Conservation (phyloP, 1,140 invertebrate genomes). For the Drosophila subpulchrella region DNA sequence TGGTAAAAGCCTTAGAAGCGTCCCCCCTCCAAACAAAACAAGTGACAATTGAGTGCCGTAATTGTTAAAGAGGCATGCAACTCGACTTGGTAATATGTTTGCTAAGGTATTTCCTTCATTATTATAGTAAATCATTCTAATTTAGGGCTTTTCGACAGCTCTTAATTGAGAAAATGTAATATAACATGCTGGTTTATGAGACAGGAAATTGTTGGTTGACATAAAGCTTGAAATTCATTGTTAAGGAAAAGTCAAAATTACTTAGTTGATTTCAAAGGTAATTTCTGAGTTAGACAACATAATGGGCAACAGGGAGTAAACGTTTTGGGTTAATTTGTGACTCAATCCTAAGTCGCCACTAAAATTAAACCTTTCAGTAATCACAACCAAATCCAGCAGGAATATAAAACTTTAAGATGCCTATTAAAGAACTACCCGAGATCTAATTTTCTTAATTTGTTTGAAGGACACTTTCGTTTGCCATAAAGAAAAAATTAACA, state of each 20-base stretch:
- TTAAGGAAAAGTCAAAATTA: neutral
- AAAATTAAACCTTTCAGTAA: too few relatives aligned
- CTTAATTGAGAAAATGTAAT: slow-evolving; percentile 11
- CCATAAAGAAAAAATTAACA: too few relatives aligned
- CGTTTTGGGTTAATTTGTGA: neutral
- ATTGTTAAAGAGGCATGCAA: slow-evolving; percentile 19
- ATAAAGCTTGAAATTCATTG: slow-evolving; percentile 1
- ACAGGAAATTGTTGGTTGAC: neutral
- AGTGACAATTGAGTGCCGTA: slow-evolving; percentile 33
- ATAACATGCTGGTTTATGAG: neutral
- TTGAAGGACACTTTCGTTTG: neutral
- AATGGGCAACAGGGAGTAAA: neutral
- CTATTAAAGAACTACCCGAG: too few relatives aligned
- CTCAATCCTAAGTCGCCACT: neutral
- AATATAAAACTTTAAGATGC: neutral
- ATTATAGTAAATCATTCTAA: neutral
- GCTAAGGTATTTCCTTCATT: slow-evolving; percentile 10
- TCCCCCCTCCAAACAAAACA: neutral
- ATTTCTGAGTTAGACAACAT: neutral
- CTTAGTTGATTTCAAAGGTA: neutral
- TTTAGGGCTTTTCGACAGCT: slow-evolving; percentile 6
- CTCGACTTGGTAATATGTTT: slow-evolving; percentile 16
- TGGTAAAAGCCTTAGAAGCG: neutral
- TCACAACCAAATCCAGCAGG: too few relatives aligned
- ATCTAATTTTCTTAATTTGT: neutral